A percentile compares a stretch with the other conserved stretches of the same genome.
These are phyloP conservation scores for Mactra quadrangularis DNA, from an alignment of 1,140 invertebrate genomes.

Conservation along the genomic window DNA sequence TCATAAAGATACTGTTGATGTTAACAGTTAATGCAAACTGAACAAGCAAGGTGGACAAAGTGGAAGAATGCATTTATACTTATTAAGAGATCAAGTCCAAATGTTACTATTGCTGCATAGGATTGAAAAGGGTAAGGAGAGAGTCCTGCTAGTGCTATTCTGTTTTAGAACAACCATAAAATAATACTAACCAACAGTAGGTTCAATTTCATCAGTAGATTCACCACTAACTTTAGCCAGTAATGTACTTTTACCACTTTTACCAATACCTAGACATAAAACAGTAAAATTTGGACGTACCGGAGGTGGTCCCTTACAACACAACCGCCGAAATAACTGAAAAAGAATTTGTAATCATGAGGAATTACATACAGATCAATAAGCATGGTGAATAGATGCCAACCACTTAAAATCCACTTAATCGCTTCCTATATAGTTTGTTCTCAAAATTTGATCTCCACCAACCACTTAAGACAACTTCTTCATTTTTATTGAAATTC, in stretches of 20 bases:
- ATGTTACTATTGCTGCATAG: no score
- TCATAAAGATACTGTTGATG: no score
- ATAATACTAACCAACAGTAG: conserved; percentile 79
- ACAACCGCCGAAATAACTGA: conserved; percentile 77
- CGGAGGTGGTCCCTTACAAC: conserved; percentile 74
- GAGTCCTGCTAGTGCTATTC: no score
- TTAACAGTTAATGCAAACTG: no score
- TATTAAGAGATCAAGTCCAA: no score
- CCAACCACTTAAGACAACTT: neutral
- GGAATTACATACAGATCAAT: neutral
- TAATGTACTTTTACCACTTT: conserved; percentile 82
- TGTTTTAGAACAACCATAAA: no score
- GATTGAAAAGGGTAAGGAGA: no score
- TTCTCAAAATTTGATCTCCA: neutral
- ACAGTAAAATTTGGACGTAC: conserved; percentile 75
- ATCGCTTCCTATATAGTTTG: neutral
- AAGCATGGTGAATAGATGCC: neutral
- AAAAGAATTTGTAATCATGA: conserved; percentile 25
- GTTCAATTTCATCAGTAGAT: conserved; percentile 77
- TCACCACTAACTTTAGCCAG: conserved; percentile 82
- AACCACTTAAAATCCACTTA: neutral
- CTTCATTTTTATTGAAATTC: neutral
- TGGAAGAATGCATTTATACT: no score
- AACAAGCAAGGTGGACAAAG: no score
- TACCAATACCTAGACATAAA: conserved; percentile 82